phyloP scores from a whole-genome alignment of 1,140 invertebrate genomes.

The Drosophila watanabei region DNA sequence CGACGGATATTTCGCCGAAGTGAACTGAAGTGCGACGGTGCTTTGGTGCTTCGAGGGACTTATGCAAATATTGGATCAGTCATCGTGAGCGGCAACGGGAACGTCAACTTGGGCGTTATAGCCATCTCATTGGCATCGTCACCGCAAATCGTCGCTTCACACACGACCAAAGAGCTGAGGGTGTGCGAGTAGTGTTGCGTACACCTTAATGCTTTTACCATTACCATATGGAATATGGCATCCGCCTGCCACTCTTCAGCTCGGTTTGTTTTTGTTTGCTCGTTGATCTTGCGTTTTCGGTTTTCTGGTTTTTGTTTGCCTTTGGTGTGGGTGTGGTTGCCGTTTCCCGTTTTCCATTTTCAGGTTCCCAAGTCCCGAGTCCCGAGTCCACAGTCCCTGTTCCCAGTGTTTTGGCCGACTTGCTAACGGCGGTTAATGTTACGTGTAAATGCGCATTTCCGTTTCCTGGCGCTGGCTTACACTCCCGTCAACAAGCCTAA shows the following conservation, averaged over 20 bases:
- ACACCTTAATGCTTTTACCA: conserved; percentile 81
- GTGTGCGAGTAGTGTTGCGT: conserved; percentile 29
- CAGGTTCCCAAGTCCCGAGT: background rate
- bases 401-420: conserved; percentile 20
- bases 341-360: conserved; percentile 2
- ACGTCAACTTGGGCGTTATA: conserved; percentile 34
- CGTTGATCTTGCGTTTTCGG: conserved; percentile 79
- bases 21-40: conserved; percentile 43
- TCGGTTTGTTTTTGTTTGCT: conserved; percentile 58
- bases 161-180: conserved; percentile 32
- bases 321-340: conserved; percentile 41
- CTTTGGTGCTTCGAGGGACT: conserved; percentile 70
- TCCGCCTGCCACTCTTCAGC: conserved; percentile 13
- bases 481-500: conserved; percentile 16
- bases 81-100: conserved; percentile 40
- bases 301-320: conserved; percentile 72
- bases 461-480: conserved; percentile 59
- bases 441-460: conserved; percentile 83
- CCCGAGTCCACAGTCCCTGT: no score
- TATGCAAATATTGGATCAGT: conserved; percentile 79
- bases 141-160: conserved; percentile 67
- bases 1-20: conserved; percentile 56
- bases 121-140: conserved; percentile 67
- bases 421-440: conserved; percentile 78
- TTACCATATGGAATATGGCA: conserved; percentile 68